Base-by-base conservation (phyloP, 2,888 invertebrate species). In the Drosophila bunnanda region DNA sequence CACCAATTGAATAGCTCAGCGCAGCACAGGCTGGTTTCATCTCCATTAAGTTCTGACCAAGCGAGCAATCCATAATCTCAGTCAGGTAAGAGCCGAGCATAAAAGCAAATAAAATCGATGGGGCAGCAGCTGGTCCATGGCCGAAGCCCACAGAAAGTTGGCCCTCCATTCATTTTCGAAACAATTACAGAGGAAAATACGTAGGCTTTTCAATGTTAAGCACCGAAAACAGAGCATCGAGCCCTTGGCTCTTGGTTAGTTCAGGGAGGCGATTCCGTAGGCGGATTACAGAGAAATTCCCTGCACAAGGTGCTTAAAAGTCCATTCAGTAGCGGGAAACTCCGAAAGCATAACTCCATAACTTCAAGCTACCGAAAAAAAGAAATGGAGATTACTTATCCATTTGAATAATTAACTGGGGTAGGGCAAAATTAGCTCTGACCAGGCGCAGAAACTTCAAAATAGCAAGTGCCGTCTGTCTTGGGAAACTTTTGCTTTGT, bases 401-500 rank as follows among this genome's bases (percentile, higher is more conserved):
- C 39, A 67, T 67, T 68, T 67, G 67, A 67, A 67, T 67, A 67
- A 67, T 67, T 67, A 67, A 67, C 39, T 38, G 28, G 53, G 28
- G 22, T 43, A 34, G 12, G 36, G 54, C n/a, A 32, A 66, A 67
- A 67, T 67, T 67, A 54, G 54, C 46, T 54, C 50, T 38, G 55
- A 36, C 28, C 54, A 13, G 15, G 36, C 25, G 43, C 46, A 54
- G 25, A 46, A 43, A 54, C 60, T 55, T 71, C 54, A 55, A 34
- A 60, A 71, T 55, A 38, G 43, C 48, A 60, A 54, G 62, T 52
- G 70, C 48, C 54, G 55, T 43, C 54, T 60, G 53, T 50, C 48
- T 55, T 56, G 36, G n/a, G 7, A 73, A 72, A 73, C 25, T 73
- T 72, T 73, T 39, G 72, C 53, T 56, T 68, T 68, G 53, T 32